Conservation (phyloP, 1,140 invertebrate genomes). For the Drosophila guanche region DNA sequence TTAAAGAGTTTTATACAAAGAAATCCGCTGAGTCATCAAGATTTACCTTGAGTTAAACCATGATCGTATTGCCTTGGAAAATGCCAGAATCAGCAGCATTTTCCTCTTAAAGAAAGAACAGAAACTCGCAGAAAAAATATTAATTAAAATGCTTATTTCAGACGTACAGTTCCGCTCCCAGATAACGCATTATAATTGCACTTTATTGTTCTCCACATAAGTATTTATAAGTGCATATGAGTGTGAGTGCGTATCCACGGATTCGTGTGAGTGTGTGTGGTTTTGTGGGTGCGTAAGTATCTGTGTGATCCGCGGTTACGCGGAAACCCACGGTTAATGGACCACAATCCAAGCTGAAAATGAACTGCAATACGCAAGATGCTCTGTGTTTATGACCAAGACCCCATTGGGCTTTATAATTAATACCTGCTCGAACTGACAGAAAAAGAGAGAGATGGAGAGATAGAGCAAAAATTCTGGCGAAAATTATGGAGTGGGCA, state of each 20-base stretch:
- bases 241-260: background rate
- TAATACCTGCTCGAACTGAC: constrained; percentile 48
- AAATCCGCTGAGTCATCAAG: too few species aligned
- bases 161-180: too few species aligned
- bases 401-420: constrained; percentile 39
- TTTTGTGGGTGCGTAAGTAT: constrained; percentile 3
- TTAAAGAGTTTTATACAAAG: background rate
- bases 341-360: constrained; percentile 57
- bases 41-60: too few species aligned
- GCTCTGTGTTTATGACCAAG: constrained; percentile 29
- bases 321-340: constrained; percentile 12
- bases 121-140: constrained; percentile 21
- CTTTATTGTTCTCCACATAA: constrained; percentile 11
- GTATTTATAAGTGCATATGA: background rate
- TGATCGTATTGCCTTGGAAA: background rate
- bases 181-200: constrained; percentile 31
- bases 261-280: background rate
- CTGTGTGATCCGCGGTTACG: too few species aligned
- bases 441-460: background rate
- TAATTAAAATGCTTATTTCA: constrained; percentile 32
- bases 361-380: constrained; percentile 44
- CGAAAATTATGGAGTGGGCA: too few species aligned
- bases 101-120: background rate
- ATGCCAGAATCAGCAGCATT: background rate
- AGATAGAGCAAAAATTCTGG: background rate